Conservation (phyloP, 2,113 vertebrate species). For the Spilogale gracilis region DNA sequence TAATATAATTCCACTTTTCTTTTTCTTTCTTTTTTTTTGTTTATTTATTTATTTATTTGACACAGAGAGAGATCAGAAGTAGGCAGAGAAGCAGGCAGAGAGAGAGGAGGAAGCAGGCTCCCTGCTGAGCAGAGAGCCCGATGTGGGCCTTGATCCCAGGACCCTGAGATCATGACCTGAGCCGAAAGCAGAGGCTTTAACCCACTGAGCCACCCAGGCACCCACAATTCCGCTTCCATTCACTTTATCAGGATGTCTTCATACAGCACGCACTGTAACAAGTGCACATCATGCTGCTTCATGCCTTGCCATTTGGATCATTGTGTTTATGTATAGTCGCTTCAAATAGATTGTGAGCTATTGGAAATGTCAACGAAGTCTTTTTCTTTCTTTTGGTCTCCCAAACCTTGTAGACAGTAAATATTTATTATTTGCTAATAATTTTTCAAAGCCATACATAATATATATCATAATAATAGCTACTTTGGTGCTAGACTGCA, state of each 20-base stretch:
- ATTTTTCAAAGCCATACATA: neutral
- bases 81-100: too few relatives aligned
- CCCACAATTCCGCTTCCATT: neutral
- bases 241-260: neutral
- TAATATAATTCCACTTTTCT: neutral
- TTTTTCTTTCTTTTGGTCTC: conserved; percentile 8
- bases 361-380: neutral
- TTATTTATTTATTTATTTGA: too few relatives aligned
- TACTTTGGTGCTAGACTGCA: neutral
- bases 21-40: too few relatives aligned
- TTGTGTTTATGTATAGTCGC: neutral
- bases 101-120: too few relatives aligned
- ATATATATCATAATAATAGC: neutral
- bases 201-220: too few relatives aligned
- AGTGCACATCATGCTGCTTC: neutral
- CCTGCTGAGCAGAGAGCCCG: too few relatives aligned
- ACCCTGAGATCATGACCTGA: too few relatives aligned
- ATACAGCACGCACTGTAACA: neutral
- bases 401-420: neutral
- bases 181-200: too few relatives aligned
- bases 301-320: neutral
- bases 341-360: neutral
- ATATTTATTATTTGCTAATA: conserved; percentile 37
- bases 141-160: too few relatives aligned
- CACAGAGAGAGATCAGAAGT: too few relatives aligned